Conservation (phyloP, 2,888 invertebrate genomes). For the Hydroisotoma schaefferi region DNA sequence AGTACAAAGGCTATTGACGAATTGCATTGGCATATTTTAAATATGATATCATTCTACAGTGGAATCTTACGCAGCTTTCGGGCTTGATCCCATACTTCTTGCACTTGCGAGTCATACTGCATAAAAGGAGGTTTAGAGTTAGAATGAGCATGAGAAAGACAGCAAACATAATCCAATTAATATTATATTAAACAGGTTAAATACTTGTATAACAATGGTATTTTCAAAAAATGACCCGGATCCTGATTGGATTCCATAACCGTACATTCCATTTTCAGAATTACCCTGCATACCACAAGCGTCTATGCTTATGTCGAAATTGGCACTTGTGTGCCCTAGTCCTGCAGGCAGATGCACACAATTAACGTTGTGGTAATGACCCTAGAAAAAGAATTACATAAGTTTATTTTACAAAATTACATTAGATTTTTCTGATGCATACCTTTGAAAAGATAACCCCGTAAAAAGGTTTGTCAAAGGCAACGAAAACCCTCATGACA, state of each 20-base stretch:
- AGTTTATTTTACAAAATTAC: neutral
- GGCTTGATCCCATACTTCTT: conserved; percentile 94
- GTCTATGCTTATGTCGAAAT: conserved; percentile 86
- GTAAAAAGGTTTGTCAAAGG: conserved; percentile 89
- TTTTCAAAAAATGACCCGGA: conserved; percentile 92
- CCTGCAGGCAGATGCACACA: conserved; percentile 89
- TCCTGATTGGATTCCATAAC: conserved; percentile 80
- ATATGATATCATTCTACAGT: too few relatives aligned
- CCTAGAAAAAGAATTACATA: conserved; percentile 52
- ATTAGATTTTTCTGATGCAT: neutral
- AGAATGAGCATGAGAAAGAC: too few relatives aligned
- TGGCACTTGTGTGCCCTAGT: conserved; percentile 76
- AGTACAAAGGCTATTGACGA: too few relatives aligned
- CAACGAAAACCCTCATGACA: conserved; percentile 88
- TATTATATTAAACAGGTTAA: too few relatives aligned
- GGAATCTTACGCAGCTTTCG: too few relatives aligned
- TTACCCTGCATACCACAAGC: conserved; percentile 90
- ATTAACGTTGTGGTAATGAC: conserved; percentile 87
- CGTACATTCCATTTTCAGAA: conserved; percentile 82
- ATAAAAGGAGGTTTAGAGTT: too few relatives aligned
- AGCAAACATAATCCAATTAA: too few relatives aligned
- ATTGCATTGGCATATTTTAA: too few relatives aligned
- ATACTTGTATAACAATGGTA: conserved; percentile 88
- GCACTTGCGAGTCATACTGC: conserved; percentile 74
- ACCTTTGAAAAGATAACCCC: conserved; percentile 89